Conservation (phyloP, 2,797 vertebrate species). For the Anolis apletophallus region DNA sequence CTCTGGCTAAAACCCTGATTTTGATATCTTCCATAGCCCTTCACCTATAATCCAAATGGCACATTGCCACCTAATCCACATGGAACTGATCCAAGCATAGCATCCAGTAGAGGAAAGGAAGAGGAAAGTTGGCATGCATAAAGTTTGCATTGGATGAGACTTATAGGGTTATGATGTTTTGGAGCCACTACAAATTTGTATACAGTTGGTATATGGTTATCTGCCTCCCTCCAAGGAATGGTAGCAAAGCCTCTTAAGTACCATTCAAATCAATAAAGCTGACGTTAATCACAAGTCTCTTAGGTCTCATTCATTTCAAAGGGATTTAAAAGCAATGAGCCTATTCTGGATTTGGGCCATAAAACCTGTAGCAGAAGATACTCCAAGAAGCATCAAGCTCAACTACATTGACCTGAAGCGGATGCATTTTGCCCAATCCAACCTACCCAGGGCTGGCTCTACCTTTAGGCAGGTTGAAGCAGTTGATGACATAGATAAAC, state of each 20-base stretch:
- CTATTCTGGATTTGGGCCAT: not conserved
- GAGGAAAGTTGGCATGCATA: constrained; percentile 37
- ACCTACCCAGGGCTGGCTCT: not conserved
- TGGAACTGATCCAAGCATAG: not conserved
- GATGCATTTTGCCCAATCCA: not conserved
- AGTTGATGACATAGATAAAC: not conserved
- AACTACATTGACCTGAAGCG: not conserved
- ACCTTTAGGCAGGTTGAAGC: not conserved
- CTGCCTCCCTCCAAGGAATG: not conserved
- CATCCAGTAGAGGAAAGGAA: constrained; percentile 45
- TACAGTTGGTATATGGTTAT: not conserved
- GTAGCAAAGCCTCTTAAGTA: not conserved
- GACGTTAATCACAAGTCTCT: not conserved
- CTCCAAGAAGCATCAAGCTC: not conserved
- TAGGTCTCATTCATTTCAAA: not conserved
- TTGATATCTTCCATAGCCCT: not conserved
- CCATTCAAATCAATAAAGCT: not conserved
- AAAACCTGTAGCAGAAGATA: not conserved
- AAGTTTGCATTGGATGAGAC: constrained; percentile 44
- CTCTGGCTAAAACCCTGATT: constrained; percentile 3
- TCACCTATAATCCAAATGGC: constrained; percentile 13
- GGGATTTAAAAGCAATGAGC: not conserved
- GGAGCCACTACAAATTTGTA: not conserved
- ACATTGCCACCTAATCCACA: not conserved
- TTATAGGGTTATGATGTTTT: constrained; percentile 21